These are phyloP conservation scores for Eristalinus sepulchralis DNA, from an alignment of 2,888 invertebrate genomes.

Conservation along the genomic window DNA sequence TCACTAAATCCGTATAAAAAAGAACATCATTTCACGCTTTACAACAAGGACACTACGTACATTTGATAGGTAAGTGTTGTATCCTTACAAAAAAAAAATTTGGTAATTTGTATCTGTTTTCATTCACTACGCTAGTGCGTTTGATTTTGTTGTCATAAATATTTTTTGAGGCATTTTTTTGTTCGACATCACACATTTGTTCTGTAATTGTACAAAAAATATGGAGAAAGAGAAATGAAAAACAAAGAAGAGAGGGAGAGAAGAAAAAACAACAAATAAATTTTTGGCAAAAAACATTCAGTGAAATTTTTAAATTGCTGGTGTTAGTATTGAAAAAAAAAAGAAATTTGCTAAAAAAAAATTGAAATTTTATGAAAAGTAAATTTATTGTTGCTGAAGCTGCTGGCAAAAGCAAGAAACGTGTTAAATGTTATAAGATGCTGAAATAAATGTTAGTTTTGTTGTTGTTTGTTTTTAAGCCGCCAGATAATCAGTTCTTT, in stretches of 20 bases:
- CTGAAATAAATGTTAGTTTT: not conserved
- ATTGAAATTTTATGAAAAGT: not conserved
- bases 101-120: not conserved
- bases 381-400: constrained; percentile 12
- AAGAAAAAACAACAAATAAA: not conserved
- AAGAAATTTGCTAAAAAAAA: constrained; percentile 5
- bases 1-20: not conserved
- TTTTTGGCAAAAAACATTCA: constrained; percentile 10
- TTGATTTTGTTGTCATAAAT: constrained; percentile 78
- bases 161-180: constrained; percentile 77
- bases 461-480: not conserved
- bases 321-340: not conserved
- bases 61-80: not conserved
- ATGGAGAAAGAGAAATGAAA: constrained; percentile 66
- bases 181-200: constrained; percentile 80
- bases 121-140: constrained; percentile 38
- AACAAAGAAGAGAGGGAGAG: constrained; percentile 57
- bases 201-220: constrained; percentile 75
- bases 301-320: not conserved
- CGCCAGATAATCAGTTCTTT: not conserved
- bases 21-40: not conserved
- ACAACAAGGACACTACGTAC: not conserved
- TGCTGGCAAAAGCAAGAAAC: constrained; percentile 21
- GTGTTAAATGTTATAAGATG: constrained; percentile 9
- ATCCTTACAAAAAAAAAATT: not conserved